Percentiles rank a stretch among this genome's conserved stretches.
phyloP scores from a whole-genome alignment of 1,140 invertebrate species.

The Euura lappo region DNA sequence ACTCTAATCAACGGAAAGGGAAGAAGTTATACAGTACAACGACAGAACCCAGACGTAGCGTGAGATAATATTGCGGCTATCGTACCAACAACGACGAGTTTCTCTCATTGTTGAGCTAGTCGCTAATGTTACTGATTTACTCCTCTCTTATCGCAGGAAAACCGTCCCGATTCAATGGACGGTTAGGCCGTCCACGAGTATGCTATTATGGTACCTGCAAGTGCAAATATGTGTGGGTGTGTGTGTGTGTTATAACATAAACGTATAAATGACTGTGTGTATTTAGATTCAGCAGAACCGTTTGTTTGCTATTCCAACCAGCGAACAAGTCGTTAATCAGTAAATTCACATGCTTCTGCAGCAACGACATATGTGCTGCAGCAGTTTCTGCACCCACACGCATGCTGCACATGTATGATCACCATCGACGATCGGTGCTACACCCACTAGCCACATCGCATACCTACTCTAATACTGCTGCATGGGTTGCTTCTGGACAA shows the following conservation, averaged over 20 bases:
- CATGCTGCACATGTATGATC: constrained; percentile 15
- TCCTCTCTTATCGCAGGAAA: background rate
- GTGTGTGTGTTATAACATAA: background rate
- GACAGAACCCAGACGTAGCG: too few species aligned
- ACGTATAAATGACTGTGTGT: too few species aligned
- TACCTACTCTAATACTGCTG: constrained; percentile 11
- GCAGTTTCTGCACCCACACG: too few species aligned
- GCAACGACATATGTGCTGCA: too few species aligned
- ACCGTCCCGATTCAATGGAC: background rate
- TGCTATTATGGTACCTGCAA: background rate
- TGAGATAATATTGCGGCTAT: too few species aligned
- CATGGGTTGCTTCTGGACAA: background rate
- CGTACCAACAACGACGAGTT: too few species aligned
- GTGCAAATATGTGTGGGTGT: background rate
- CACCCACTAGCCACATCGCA: constrained; percentile 32
- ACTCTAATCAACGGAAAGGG: too few species aligned
- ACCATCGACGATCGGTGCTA: constrained; percentile 20
- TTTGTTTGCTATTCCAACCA: background rate
- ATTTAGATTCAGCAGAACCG: too few species aligned
- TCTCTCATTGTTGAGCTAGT: too few species aligned
- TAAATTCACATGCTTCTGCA: background rate
- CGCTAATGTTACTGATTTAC: background rate
- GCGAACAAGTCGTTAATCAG: constrained; percentile 3
- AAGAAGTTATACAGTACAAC: too few species aligned
- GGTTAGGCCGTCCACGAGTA: background rate